Evolutionary conservation across 2,797 vertebrate genomes (phyloP), one percentile per base, ranked within the genome.

Genomic region (Apogon talboti): DNA sequence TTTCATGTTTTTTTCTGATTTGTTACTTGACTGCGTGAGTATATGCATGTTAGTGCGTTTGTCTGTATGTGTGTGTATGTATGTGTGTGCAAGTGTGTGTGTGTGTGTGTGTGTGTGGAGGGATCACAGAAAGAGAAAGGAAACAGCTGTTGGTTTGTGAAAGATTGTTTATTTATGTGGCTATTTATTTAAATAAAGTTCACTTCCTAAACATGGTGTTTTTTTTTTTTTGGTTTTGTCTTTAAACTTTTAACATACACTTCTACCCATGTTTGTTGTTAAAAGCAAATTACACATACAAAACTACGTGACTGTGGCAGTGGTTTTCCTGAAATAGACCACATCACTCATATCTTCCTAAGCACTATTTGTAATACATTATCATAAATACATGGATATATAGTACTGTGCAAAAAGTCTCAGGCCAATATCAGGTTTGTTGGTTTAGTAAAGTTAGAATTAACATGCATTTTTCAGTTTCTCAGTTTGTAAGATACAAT

Each of bases 141-240:
- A 74, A 61, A 62, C 15, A 65, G 48, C 57, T 86, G 79, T 87
- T 64, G 59, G 69, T 69, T 79, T 4, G 60, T 74, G 83, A 87
- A 84, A 63, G 71, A 68, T 76, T 86, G 89, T 92, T 90, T 93
- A 95, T 94, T 95, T 95, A 94, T 94, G 92, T 93, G 80, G 84
- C 87, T 95, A 94, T 95, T 95, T 95, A 95, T 95, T 94, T 89
- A 48, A 93, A 94, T 94, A 94, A 95, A 94, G 85, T 88, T 89
- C 82, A 90, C 87, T 88, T 90, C 85, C 80, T 89, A 81, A 89
- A 86, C 16, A 56, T 60, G 71, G 33, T 37, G 16, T 61, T 63
- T 58, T 46, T 47, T 67, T 13, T 49, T 1, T 60, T 41, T 10
- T 49, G n/a, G n/a, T n/a, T n/a, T n/a, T n/a, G n/a, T n/a, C n/a